These are phyloP conservation scores for Schizaphis graminum DNA, from an alignment of 2,888 invertebrate genomes.

Conservation along the genomic window DNA sequence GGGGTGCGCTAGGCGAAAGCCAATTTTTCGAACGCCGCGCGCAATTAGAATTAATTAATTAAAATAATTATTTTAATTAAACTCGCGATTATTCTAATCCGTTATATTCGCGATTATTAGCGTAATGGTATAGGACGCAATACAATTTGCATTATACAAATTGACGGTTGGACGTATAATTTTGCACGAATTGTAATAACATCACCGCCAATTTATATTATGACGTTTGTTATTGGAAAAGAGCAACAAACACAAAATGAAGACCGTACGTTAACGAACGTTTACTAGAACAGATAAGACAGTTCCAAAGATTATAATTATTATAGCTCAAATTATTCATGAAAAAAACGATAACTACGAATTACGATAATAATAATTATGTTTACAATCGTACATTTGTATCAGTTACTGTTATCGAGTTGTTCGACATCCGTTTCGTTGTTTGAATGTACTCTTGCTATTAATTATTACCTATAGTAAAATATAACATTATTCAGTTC, in stretches of 20 bases:
- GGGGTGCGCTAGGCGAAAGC: neutral
- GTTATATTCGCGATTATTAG: neutral
- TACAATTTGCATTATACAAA: neutral
- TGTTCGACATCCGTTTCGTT: neutral
- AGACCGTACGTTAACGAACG: neutral
- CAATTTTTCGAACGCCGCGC: neutral
- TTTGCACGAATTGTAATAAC: neutral
- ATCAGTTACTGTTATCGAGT: neutral
- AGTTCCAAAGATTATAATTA: neutral
- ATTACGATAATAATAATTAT: neutral
- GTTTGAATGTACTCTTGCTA: neutral
- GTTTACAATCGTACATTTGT: neutral
- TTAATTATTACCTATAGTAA: neutral
- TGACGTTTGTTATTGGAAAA: neutral
- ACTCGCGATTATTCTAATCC: neutral
- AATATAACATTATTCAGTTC: neutral
- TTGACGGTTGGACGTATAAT: neutral
- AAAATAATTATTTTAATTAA: neutral
- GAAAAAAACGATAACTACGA: neutral
- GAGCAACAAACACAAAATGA: neutral
- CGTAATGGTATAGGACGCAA: neutral
- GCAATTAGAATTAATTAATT: neutral
- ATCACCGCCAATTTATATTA: neutral
- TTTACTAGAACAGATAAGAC: neutral
- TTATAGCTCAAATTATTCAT: neutral